Evolutionary conservation across 1,140 invertebrate species (phyloP), one percentile per base, ranked within the genome.

Genomic region (Diprion similis): DNA sequence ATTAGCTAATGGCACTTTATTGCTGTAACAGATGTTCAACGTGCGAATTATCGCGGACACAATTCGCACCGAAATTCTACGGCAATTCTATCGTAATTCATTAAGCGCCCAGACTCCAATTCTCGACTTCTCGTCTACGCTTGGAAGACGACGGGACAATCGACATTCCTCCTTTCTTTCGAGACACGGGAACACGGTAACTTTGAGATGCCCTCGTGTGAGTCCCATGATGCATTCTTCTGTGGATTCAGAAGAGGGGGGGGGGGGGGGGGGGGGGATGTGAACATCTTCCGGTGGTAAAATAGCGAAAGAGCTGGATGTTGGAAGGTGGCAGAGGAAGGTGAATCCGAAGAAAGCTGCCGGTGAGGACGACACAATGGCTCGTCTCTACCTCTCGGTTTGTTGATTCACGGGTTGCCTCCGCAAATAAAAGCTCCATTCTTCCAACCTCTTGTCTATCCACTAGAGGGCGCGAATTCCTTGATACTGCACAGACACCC

Each of bases 361-460:
- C 3, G 11, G 24, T 37, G 24, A 37, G 51, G 11, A 59, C n/a
- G 51, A 59, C 51, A 59, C 51, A 59, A 59, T 59, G 51, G 51
- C 51, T 59, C 51, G 51, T 59, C 51, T 37, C 24, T 59, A 17
- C n/a, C 51, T 59, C 51, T 17, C 11, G 51, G 51, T 59, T 59
- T 59, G 51, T 59, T 59, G 51, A 59, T 59, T 59, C 51, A 59
- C 51, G 51, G 51, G 11, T 59, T 9, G n/a, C 51, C 51, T 59
- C 51, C 51, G 6, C 51, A 59, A 59, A 59, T 59, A 59, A 15
- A 59, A 59, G 51, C 51, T 59, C 51, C 51, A 59, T 59, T 59
- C n/a, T 8, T 13, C 51, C 51, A 17, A 59, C 11, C 51, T 59
- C 24, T 59, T 59, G 8, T 8, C 51, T 59, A 59, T 59, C 51